Base-by-base conservation (phyloP, 2,113 vertebrate genomes). In the Conger conger region DNA sequence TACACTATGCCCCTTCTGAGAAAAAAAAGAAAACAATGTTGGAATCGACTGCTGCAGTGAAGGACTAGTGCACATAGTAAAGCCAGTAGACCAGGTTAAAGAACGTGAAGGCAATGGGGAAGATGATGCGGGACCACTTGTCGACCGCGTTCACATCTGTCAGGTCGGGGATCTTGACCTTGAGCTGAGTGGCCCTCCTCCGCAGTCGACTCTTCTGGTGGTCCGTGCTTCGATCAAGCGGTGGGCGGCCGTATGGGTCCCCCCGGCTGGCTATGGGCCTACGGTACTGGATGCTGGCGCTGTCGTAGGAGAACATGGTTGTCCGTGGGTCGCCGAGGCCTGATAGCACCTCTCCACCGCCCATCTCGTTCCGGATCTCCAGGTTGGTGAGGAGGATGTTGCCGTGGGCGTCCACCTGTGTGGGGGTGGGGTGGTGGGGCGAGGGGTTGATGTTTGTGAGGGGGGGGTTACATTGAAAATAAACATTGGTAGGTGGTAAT, bases 31-130 rank as follows among this genome's bases (percentile, higher is more conserved):
- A 84, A 36, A 33, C 4, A 50, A 63, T 40, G 50, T 30, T 40
- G 37, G 50, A 40, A 40, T 38, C 16, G 9, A 80, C 73, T 30
- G 33, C 40, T 6, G 83, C 9, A 73, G 11, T 37, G 35, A 27
- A 38, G 63, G 42, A 87, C 93, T 92, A 96, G 90, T 96, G 96
- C 35, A 96, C 93, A 80, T 96, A 96, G 89, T 96, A 96, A 86
- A 96, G 92, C 96, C 96, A 96, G 82, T 96, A 96, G 77, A 96
- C 92, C 87, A 95, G 93, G 91, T 96, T 96, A 89, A 96, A 96
- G 93, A 96, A 94, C 86, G 94, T 93, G 86, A 96, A 96, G 0
- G 93, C 96, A 86, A 96, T 93, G 82, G 96, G 96, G 91, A 96
- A 96, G 85, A 96, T 93, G 94, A 96, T 95, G 87, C 96, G 94